These are phyloP conservation scores for Trichopria drosophilae DNA, from an alignment of 2,888 invertebrate species.

Conservation along the genomic window DNA sequence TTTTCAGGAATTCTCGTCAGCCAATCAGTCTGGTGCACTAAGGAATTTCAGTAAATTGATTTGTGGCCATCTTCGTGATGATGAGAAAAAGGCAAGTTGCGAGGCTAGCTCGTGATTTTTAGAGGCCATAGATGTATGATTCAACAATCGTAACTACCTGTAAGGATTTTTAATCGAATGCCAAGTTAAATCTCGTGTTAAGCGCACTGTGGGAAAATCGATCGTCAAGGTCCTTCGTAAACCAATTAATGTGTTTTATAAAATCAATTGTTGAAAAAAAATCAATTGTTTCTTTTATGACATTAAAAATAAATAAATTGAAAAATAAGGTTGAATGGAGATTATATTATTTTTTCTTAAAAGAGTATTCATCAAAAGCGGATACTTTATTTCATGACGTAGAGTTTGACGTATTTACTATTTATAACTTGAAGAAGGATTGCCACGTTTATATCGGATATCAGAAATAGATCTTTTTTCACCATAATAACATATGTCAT, in stretches of 20 bases:
- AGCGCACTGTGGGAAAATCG: too few relatives aligned
- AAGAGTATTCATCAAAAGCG: constrained; percentile 1
- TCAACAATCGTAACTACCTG: too few relatives aligned
- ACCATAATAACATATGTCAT: too few relatives aligned
- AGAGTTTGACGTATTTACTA: too few relatives aligned
- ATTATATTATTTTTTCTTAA: neutral
- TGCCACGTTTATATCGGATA: too few relatives aligned
- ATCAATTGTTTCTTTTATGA: too few relatives aligned
- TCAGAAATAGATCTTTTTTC: too few relatives aligned
- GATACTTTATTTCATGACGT: neutral
- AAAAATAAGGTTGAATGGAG: too few relatives aligned
- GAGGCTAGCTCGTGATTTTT: constrained; percentile 10
- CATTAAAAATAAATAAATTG: too few relatives aligned
- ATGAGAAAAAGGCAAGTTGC: constrained; percentile 39
- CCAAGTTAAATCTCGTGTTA: too few relatives aligned
- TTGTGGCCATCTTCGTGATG: constrained; percentile 37
- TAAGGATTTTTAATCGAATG: neutral
- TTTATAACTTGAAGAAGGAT: too few relatives aligned
- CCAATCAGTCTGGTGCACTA: constrained; percentile 36
- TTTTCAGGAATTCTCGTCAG: constrained; percentile 36
- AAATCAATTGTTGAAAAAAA: constrained; percentile 4
- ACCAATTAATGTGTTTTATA: constrained; percentile 7
- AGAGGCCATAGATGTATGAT: too few relatives aligned
- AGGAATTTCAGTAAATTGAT: constrained; percentile 40
- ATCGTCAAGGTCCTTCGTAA: constrained; percentile 2